Conservation (phyloP, 2,113 vertebrate species). For the Nyctibius bracteatus region DNA sequence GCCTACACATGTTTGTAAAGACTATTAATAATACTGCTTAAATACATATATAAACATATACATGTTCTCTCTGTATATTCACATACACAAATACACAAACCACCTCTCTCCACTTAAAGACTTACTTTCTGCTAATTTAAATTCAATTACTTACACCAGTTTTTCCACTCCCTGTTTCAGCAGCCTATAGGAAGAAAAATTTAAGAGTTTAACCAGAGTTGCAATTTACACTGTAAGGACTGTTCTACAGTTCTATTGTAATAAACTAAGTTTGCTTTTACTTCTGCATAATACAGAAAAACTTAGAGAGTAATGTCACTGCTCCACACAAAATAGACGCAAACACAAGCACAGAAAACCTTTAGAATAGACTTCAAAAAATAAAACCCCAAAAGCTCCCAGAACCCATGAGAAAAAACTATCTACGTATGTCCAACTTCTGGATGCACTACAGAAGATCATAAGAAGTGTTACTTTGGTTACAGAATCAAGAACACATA, state of each 20-base stretch:
- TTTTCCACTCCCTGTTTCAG: conserved; percentile 98
- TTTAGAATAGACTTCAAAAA: not conserved
- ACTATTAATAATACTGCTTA: not conserved
- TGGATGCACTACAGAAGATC: not conserved
- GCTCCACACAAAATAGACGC: not conserved
- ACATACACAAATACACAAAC: not conserved
- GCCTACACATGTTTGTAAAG: not conserved
- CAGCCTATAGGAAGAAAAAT: conserved; percentile 77
- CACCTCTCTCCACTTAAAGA: not conserved
- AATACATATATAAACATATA: not conserved
- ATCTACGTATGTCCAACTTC: not conserved
- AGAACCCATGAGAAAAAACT: not conserved
- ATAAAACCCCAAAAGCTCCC: no score
- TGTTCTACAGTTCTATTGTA: not conserved
- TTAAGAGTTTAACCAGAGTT: not conserved
- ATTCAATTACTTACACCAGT: conserved; percentile 87
- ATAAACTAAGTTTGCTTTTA: no score
- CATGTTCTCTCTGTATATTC: not conserved
- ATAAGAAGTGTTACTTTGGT: not conserved
- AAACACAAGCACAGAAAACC: not conserved
- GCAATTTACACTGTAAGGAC: not conserved
- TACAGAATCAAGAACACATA: not conserved
- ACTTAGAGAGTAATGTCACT: not conserved
- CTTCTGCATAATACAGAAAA: not conserved
- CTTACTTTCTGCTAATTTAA: not conserved